Evolutionary conservation across 2,797 vertebrate species (phyloP).

Genomic region (Anabacerthia variegaticeps): DNA sequence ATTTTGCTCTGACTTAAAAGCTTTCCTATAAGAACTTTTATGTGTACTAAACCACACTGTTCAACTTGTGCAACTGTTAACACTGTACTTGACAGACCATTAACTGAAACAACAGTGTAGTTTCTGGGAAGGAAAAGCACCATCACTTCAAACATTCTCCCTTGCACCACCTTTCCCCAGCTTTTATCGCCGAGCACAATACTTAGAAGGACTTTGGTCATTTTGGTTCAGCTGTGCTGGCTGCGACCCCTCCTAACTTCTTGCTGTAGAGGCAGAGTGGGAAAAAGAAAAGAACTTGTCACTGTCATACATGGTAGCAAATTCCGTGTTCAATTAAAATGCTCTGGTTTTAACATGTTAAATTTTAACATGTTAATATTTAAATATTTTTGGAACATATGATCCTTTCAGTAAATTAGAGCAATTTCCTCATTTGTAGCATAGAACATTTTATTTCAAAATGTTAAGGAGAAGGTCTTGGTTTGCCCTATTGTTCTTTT

Average conservation of each 20-base stretch:
- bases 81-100: not conserved
- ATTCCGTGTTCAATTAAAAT: not conserved
- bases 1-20: not conserved
- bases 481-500: constrained; percentile 48
- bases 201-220: not conserved
- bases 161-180: not conserved
- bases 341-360: not conserved
- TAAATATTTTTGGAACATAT: constrained; percentile 47
- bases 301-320: not conserved
- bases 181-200: not conserved
- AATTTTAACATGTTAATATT: constrained; percentile 19
- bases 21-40: not conserved
- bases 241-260: not conserved
- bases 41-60: not conserved
- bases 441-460: constrained; percentile 53
- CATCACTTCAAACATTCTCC: accelerated
- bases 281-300: not conserved
- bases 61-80: not conserved
- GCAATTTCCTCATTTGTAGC: constrained; percentile 38
- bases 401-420: constrained; percentile 25
- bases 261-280: not conserved
- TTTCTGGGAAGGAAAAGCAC: not conserved
- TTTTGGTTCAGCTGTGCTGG: accelerated
- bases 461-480: constrained; percentile 47
- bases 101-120: not conserved